A percentile compares a stretch with the other conserved stretches of the same genome.
phyloP scores from a whole-genome alignment of 2,113 vertebrate species.

The Lasiurus borealis region DNA sequence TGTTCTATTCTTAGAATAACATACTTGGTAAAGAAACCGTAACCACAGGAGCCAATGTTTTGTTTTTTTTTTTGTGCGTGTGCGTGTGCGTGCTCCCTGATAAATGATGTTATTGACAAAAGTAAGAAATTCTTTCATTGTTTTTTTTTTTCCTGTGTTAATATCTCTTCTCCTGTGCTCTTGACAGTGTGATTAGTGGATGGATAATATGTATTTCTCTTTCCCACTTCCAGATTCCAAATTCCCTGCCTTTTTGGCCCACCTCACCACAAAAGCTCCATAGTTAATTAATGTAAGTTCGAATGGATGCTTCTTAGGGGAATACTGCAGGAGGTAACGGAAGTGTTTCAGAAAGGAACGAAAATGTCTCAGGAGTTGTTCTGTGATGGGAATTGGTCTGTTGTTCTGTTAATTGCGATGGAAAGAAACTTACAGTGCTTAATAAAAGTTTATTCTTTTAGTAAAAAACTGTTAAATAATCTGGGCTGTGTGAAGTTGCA shows the following conservation, averaged over 20 bases:
- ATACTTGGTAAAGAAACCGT: constrained; percentile 70
- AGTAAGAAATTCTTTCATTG: constrained; percentile 73
- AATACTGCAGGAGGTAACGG: constrained; percentile 75
- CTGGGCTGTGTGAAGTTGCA: constrained; percentile 56
- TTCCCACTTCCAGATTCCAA: constrained; percentile 79
- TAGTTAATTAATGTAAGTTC: constrained; percentile 88
- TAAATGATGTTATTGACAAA: constrained; percentile 79
- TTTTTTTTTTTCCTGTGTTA: constrained; percentile 79
- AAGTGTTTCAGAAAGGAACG: constrained; percentile 80
- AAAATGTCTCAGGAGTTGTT: constrained; percentile 83
- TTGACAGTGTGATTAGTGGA: constrained; percentile 86
- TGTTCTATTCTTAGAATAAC: constrained; percentile 73
- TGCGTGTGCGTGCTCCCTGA: constrained; percentile 73
- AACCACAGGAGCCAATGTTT: constrained; percentile 75
- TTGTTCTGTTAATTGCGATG: constrained; percentile 83
- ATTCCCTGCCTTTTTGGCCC: constrained; percentile 82
- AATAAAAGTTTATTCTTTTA: constrained; percentile 89
- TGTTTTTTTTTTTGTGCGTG: constrained; percentile 41
- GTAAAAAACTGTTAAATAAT: constrained; percentile 77
- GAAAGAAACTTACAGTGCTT: constrained; percentile 88
- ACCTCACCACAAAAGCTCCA: constrained; percentile 83
- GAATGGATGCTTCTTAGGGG: constrained; percentile 83
- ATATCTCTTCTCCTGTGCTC: constrained; percentile 81
- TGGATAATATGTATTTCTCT: constrained; percentile 85
- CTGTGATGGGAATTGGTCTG: constrained; percentile 82